Evolutionary conservation across 1,140 invertebrate species (phyloP), one percentile per base, ranked within the genome.

Genomic region (Drosophila pandora): DNA sequence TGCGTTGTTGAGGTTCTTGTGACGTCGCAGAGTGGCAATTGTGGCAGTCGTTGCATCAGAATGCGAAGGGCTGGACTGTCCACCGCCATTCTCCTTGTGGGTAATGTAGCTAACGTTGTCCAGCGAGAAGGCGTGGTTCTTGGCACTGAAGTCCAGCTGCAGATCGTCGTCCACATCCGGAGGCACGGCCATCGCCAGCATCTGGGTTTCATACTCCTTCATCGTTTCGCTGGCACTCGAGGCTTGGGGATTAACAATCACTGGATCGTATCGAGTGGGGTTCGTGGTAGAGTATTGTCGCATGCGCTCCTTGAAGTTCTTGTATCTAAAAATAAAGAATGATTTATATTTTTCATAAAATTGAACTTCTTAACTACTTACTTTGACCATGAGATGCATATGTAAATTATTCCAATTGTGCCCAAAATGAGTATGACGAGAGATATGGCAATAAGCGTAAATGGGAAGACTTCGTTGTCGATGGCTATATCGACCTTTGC

Each of bases 311-410:
- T 96, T 96, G 82, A 96, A 96, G n/a, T 95, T 94, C 88, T 96
- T 96, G 83, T 96, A 96, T 72, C 95, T 95, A 68, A 34, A 92
- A 92, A 32, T 10, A 49, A 21, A 8, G 30, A 13, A 70, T 37
- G 7, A 37, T 10, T 73, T 2, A 37, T 9, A 22, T 5, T 0
- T n/a, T 0, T n/a, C 8, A 7, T 6, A 2, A 13, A 23, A 5
- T 1, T 13, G 21, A n/a, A 32, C 2, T 12, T 0, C 28, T 22
- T 22, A 10, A 0, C 1, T 47, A 87, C 93, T 93, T 92, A 97
- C 96, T 96, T 97, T 57, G 96, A 96, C 97, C 97, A 98, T 0
- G 97, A 97, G 43, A 97, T 95, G 88, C 97, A 97, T 30, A 98
- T 97, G 87, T 98, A 97, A 28, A 97, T 95, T 37, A 98, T 98